Evolutionary conservation across 2,113 vertebrate genomes (phyloP), one percentile per base, ranked within the genome.

Genomic region (Python bivittatus): DNA sequence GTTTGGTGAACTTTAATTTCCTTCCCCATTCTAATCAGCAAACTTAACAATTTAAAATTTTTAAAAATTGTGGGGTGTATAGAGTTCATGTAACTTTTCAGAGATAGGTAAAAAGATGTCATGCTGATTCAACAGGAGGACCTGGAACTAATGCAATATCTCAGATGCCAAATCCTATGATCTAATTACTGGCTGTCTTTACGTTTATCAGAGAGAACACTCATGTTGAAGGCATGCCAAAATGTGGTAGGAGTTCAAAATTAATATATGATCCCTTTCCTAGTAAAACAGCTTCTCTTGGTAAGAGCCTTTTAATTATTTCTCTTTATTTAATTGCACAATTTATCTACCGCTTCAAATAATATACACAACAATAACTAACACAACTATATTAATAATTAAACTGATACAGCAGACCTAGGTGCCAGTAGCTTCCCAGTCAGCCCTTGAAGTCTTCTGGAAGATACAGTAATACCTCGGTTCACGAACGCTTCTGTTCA

Each of bases 141-240:
- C 13, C 42, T 56, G 56, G 88, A 92, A 90, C 79, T 86, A 85
- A 86, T 64, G 64, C 15, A 94, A 54, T 61, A 44, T 29, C 83
- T 92, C n/a, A 0, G 20, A 85, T 79, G 87, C 88, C 93, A 54
- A 90, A 93, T 90, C 54, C 79, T 86, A 15, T 4, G 3, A 84
- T 27, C 33, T 90, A 83, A 87, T 6, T 22, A 68, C 3, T 0
- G 33, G 57, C 68, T 42, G 0, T 23, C 52, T 54, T 64, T 64
- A 86, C 91, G 91, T 93, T 88, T 72, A 89, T 90, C 52, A 86
- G 58, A 86, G 87, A 60, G 68, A 84, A 87, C 29, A 64, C 52
- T 93, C 89, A 68, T 86, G 52, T 10, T 2, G 0, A 3, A 57
- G 8, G 5, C 58, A 52, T n/a, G 91, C 4, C 91, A 92, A 88